phyloP scores from a whole-genome alignment of 2,113 vertebrate genomes.

The Oostethus manadensis region DNA sequence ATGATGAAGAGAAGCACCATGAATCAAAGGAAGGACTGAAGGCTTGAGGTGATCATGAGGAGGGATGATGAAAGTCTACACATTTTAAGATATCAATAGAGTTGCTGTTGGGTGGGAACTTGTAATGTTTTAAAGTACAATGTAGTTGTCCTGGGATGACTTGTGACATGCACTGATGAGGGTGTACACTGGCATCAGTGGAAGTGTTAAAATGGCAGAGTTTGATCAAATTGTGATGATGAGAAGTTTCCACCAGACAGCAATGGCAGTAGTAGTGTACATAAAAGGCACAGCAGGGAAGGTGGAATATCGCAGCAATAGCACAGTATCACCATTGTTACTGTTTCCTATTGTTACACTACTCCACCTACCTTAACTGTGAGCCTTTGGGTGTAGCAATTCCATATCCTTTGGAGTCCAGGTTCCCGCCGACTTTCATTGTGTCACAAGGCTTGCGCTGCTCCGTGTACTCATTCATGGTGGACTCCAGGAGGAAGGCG shows the following conservation, averaged over 20 bases:
- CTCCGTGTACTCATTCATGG: constrained; percentile 99
- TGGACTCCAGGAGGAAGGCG: constrained; percentile 98
- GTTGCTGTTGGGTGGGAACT: constrained; percentile 51
- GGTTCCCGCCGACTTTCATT: constrained; percentile 99
- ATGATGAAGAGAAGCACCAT: background rate
- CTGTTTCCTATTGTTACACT: constrained; percentile 91
- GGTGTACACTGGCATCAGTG: background rate
- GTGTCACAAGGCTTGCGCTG: constrained; percentile 98
- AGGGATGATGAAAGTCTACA: constrained; percentile 29
- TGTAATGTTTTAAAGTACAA: background rate
- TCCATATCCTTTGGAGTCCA: constrained; percentile 99
- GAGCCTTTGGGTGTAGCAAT: constrained; percentile 98
- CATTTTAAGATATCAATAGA: constrained; percentile 16
- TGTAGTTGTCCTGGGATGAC: background rate
- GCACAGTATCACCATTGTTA: constrained; percentile 65
- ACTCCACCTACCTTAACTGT: constrained; percentile 99
- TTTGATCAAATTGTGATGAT: background rate
- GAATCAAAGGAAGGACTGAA: constrained; percentile 7
- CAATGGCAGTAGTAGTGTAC: constrained; percentile 33
- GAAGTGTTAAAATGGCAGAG: background rate
- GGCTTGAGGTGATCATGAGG: background rate
- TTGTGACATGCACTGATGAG: background rate
- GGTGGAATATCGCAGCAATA: constrained; percentile 99
- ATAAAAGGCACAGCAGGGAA: constrained; percentile 94
- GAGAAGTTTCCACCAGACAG: constrained; percentile 44